These are phyloP conservation scores for Eupithecia inturbata DNA, from an alignment of 2,888 invertebrate species.

Conservation along the genomic window DNA sequence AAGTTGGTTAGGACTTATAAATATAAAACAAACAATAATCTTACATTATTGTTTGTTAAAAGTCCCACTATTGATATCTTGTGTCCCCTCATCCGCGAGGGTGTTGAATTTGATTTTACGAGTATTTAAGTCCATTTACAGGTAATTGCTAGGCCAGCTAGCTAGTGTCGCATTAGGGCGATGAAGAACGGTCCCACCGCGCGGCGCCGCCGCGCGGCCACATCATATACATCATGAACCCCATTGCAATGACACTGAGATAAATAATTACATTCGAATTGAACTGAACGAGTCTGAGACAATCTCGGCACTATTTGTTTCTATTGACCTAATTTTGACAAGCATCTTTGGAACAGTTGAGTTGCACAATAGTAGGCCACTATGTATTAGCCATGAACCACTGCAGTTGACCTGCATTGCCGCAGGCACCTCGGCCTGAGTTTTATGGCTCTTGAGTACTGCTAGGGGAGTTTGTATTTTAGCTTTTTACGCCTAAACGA, in stretches of 20 bases:
- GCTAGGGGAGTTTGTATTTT: neutral
- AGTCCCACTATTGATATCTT: no score
- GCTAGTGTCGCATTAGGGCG: neutral
- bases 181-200: neutral
- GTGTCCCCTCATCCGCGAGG: no score
- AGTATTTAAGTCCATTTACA: no score
- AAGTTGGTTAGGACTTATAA: no score
- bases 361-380: slow-evolving; percentile 13
- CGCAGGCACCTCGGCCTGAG: neutral
- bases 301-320: slow-evolving; percentile 53
- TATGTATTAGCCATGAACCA: slow-evolving; percentile 31
- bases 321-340: slow-evolving; percentile 52
- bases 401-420: slow-evolving; percentile 1
- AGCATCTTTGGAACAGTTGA: slow-evolving; percentile 19
- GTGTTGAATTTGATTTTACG: no score
- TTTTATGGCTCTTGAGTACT: no score
- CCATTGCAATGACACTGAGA: slow-evolving; percentile 28
- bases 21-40: no score
- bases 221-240: neutral
- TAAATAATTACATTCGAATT: slow-evolving; percentile 44
- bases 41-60: no score
- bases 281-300: slow-evolving; percentile 41
- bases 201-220: neutral
- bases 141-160: neutral
- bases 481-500: neutral